Evolutionary conservation across 2,113 vertebrate genomes (phyloP), one percentile per base, ranked within the genome.

Genomic region (Mastomys coucha): DNA sequence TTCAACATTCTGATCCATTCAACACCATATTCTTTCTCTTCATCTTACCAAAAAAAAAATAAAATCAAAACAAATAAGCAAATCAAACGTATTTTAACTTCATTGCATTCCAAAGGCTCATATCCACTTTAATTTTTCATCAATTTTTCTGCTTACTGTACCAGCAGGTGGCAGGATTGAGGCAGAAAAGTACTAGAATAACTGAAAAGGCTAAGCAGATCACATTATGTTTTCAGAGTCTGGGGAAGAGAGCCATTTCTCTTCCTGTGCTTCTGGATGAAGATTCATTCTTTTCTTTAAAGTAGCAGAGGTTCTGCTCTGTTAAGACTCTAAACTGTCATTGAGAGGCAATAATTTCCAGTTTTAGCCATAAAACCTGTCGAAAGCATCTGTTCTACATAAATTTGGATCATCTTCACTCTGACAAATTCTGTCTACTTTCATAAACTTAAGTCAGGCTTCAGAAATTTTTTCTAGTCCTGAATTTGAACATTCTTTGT

Each of bases 91-190:
- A 28, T 63, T 16, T 42, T 63, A 67, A 67, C 17, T 7, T n/a
- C 19, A 11, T 86, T 5, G 49, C 12, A 51, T 36, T 49, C 9
- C 16, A 49, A 51, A 87, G 1, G 11, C 51, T 70, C 65, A 16
- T 24, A n/a, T 33, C n/a, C 51, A 49, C 49, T 86, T 5, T 17
- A 16, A 87, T 88, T 88, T 88, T 11, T 75, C 70, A 76, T 69
- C 10, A 78, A 10, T n/a, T 36, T 69, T 72, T 81, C 70, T 82
- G 19, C 92, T 94, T 65, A 77, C 11, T 33, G 22, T 14, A 87
- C 96, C 98, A 98, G 97, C 60, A 98, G 98, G 87, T 98, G 98
- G 96, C 98, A 98, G 94, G 39, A 95, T 89, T 88, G 75, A 95
- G 96, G 96, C 91, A 97, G 28, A 93, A 42, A 97, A 81, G 81